Evolutionary conservation across 2,797 vertebrate genomes (phyloP).

Genomic region (Acanthurus tractus): DNA sequence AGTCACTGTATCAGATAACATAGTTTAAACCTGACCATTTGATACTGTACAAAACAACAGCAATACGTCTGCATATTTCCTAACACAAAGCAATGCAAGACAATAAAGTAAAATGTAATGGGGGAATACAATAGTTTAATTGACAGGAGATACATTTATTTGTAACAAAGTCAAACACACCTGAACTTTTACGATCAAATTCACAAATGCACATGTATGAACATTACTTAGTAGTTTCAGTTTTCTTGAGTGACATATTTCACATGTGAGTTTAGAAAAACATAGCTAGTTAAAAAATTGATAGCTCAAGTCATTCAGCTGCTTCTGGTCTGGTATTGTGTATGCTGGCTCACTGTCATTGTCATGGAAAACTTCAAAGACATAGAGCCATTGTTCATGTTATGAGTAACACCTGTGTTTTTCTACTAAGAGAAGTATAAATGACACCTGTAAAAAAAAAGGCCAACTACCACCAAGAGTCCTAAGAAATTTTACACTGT

Average conservation of each 20-base stretch:
- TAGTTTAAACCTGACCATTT: neutral
- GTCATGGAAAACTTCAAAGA: neutral
- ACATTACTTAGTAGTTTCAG: too few relatives aligned
- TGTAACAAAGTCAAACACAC: neutral
- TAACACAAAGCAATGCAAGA: neutral
- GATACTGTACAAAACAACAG: neutral
- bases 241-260: neutral
- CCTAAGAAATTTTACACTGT: too few relatives aligned
- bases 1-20: neutral
- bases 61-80: neutral
- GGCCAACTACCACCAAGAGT: too few relatives aligned
- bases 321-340: neutral
- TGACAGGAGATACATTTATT: too few relatives aligned
- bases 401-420: too few relatives aligned
- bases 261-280: neutral
- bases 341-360: neutral
- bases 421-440: too few relatives aligned
- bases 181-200: neutral
- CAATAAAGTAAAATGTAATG: neutral
- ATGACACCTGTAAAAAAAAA: too few relatives aligned
- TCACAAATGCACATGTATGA: too few relatives aligned
- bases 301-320: neutral
- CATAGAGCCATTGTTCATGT: too few relatives aligned
- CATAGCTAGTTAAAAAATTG: neutral
- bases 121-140: too few relatives aligned